Base-by-base conservation (phyloP, 2,113 vertebrate species). In the Callipepla squamata region DNA sequence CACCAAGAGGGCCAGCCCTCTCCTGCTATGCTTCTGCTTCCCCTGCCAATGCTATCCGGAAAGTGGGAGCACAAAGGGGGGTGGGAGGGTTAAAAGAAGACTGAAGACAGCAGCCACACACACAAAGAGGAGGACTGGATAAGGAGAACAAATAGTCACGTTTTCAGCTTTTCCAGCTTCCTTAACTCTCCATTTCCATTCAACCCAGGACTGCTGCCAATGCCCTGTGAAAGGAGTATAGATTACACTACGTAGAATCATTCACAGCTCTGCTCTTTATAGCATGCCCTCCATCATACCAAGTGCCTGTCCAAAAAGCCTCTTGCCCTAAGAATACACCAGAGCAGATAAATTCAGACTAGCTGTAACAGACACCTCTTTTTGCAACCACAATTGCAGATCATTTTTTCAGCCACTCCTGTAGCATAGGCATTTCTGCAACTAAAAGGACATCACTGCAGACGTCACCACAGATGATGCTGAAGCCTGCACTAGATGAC, bases 61-160 rank as follows among this genome's bases (percentile, higher is more conserved):
- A 85, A 51, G 28, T 80, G 65, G 80, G 57, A 95, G 58, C 0
- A 0, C 5, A 3, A 79, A 23, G 5, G 7, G n/a, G 82, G 68
- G 45, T n/a, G 45, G 45, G 53, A 4, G 6, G 32, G 40, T 62
- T n/a, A 53, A 65, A 87, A 92, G 61, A 73, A 19, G 40, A 57
- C 44, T 72, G 92, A 95, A 93, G 92, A 95, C 85, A 93, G 83
- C 89, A 94, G 61, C 80, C 67, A 81, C 59, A 70, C 55, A 89
- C 47, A 38, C 44, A 77, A 74, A 58, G 63, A 87, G 25, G 34
- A 84, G 23, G 34, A 90, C 77, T 95, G 67, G 87, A 58, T 50
- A 85, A 42, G 6, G 19, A 89, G 76, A 91, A 90, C 45, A 83
- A 80, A 85, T 5, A 89, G 80, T 7, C 75, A 59, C 26, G 44